These are phyloP conservation scores for Alcis repandata DNA, from an alignment of 2,888 invertebrate genomes.

Conservation along the genomic window DNA sequence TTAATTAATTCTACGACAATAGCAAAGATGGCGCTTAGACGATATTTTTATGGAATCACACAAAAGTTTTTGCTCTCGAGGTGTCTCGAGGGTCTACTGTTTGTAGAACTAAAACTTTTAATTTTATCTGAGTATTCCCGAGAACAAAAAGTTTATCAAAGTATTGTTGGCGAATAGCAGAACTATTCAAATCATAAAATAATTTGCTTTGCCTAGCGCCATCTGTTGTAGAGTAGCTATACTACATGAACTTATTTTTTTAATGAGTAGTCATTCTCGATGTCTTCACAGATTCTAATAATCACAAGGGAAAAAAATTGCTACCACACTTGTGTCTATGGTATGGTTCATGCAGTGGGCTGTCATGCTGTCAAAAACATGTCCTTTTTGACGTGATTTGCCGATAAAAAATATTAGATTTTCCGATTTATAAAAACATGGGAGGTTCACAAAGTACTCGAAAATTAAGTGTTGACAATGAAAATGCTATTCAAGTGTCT, in stretches of 20 bases:
- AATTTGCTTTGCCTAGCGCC: conserved; percentile 31
- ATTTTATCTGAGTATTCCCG: too few species aligned
- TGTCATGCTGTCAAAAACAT: conserved; percentile 68
- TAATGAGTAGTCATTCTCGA: background rate
- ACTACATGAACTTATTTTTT: conserved; percentile 7
- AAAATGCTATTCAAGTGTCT: conserved; percentile 82
- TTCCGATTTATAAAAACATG: conserved; percentile 71
- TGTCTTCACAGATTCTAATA: background rate
- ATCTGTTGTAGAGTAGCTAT: conserved; percentile 48
- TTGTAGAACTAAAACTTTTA: too few species aligned
- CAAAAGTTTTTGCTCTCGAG: too few species aligned
- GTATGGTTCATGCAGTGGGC: conserved; percentile 20
- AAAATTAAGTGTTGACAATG: conserved; percentile 82
- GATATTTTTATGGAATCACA: too few species aligned
- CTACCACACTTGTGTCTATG: background rate
- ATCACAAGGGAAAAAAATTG: background rate
- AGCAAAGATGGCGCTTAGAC: too few species aligned
- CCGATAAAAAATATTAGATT: conserved; percentile 69
- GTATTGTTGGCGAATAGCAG: too few species aligned
- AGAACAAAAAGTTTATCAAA: too few species aligned
- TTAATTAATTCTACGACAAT: too few species aligned
- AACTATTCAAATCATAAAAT: too few species aligned
- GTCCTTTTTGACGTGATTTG: conserved; percentile 78
- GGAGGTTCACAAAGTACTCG: conserved; percentile 87
- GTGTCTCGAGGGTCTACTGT: too few species aligned